These are phyloP conservation scores for Acanthis flammea DNA, from an alignment of 2,797 vertebrate species.

Conservation along the genomic window DNA sequence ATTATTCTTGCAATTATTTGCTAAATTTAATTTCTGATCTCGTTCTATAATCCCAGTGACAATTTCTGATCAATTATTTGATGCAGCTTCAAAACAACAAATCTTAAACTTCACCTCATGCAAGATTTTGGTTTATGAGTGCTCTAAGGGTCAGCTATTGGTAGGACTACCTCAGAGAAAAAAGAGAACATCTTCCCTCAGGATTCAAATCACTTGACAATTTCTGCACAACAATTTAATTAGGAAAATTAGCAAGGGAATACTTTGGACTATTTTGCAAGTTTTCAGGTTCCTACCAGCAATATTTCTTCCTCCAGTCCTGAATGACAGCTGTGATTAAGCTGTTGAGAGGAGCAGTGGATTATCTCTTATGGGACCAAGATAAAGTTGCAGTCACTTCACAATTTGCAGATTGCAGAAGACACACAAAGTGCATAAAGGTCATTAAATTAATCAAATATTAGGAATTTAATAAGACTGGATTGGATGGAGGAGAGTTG, in stretches of 20 bases:
- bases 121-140: conserved; percentile 2
- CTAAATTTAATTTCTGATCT: conserved; percentile 72
- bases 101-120: conserved; percentile 33
- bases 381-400: not conserved
- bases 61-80: conserved; percentile 77
- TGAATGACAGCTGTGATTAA: conserved; percentile 8
- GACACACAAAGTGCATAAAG: not conserved
- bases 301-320: not conserved
- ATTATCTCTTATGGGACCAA: not conserved
- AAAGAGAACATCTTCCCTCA: not conserved
- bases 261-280: conserved; percentile 1
- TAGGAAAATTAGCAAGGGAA: conserved; percentile 56
- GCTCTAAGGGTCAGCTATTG: not conserved
- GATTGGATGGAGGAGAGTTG: not conserved
- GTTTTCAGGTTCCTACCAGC: conserved; percentile 16
- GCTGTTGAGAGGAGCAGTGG: not conserved
- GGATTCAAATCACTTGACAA: conserved; percentile 2
- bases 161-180: conserved; percentile 45
- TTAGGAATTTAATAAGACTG: not conserved
- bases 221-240: conserved; percentile 66
- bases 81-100: conserved; percentile 73
- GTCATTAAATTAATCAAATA: not conserved
- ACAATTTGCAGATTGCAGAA: not conserved
- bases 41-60: conserved; percentile 71
- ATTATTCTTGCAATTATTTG: conserved; percentile 79